Evolutionary conservation across 1,140 invertebrate species (phyloP), one percentile per base, ranked within the genome.

Genomic region (Anoplolepis gracilipes): DNA sequence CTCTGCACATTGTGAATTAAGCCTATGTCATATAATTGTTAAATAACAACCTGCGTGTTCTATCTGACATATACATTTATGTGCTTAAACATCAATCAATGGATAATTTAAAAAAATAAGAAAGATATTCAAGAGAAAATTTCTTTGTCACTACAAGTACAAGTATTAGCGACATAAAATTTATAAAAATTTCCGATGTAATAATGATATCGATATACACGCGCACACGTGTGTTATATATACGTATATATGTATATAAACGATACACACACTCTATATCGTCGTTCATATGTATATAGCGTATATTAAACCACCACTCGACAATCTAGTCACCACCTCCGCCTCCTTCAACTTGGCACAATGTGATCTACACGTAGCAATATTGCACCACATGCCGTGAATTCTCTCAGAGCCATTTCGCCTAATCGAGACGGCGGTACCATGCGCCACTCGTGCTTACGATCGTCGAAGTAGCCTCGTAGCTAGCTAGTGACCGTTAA

Each of bases 281-380:
- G 81, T 33, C 39, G 64, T 59, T 85, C 70, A 85, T n/a, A n/a
- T n/a, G n/a, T n/a, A n/a, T n/a, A n/a, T 85, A 76, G 82, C 82
- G 65, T 72, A 70, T 85, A 87, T 87, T 87, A 87, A 87, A 85
- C 82, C 73, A 85, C 70, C 70, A 49, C 70, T 85, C 69, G 55
- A 67, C 73, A 84, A 77, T 30, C 30, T 77, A 19, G 46, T 72
- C 72, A 42, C 72, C 81, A 84, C 61, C 70, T 76, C 72, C 39
- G 10, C 36, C 62, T 78, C 33, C 61, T 53, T 84, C 64, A 59
- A 65, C 59, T 79, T 84, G 62, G 57, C 85, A 69, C 53, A 53
- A 86, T 69, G 88, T 89, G 91, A 91, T 91, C 87, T 90, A 90
- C 89, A 86, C 86, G 85, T 89, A 88, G 87, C 88, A 89, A 91